Percentiles rank a stretch among this genome's conserved stretches.
Evolutionary conservation across 2,888 invertebrate species (phyloP).

Genomic region (Oscheius sp.): DNA sequence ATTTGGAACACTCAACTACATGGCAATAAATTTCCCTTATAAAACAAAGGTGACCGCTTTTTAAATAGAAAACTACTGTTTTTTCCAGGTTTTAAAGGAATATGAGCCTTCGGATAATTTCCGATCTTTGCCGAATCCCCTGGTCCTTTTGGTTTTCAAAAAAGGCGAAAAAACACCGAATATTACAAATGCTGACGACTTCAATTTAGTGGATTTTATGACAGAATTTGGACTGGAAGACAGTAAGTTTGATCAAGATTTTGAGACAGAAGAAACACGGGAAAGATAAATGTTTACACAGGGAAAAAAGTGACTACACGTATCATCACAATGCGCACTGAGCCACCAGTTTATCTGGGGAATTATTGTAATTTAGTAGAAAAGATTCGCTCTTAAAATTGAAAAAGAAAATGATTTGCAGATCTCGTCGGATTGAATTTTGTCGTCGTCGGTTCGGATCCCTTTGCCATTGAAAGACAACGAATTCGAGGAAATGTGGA

Average conservation of each 20-base stretch:
- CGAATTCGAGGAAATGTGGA: slow-evolving; percentile 63
- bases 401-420: too few relatives aligned
- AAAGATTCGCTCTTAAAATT: too few relatives aligned
- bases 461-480: slow-evolving; percentile 70
- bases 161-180: slow-evolving; percentile 42
- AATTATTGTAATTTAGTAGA: too few relatives aligned
- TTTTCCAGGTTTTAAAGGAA: slow-evolving; percentile 57
- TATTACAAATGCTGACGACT: slow-evolving; percentile 46
- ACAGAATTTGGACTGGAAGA: slow-evolving; percentile 61
- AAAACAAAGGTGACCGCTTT: slow-evolving; percentile 52
- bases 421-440: slow-evolving; percentile 69
- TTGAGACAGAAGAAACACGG: too few relatives aligned
- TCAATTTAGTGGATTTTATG: slow-evolving; percentile 68
- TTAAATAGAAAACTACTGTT: not conserved
- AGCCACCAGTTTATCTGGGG: too few relatives aligned
- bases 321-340: not conserved
- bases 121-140: slow-evolving; percentile 64
- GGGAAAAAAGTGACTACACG: not conserved
- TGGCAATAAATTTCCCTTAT: slow-evolving; percentile 67
- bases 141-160: slow-evolving; percentile 68
- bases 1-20: slow-evolving; percentile 67
- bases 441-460: slow-evolving; percentile 64
- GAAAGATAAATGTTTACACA: slow-evolving; percentile 18
- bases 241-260: slow-evolving; percentile 51
- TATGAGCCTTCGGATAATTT: slow-evolving; percentile 68